Percentiles rank a stretch among this genome's conserved stretches.
These are phyloP conservation scores for Alexandromys oeconomus DNA, from an alignment of 2,797 vertebrate species.

Conservation along the genomic window DNA sequence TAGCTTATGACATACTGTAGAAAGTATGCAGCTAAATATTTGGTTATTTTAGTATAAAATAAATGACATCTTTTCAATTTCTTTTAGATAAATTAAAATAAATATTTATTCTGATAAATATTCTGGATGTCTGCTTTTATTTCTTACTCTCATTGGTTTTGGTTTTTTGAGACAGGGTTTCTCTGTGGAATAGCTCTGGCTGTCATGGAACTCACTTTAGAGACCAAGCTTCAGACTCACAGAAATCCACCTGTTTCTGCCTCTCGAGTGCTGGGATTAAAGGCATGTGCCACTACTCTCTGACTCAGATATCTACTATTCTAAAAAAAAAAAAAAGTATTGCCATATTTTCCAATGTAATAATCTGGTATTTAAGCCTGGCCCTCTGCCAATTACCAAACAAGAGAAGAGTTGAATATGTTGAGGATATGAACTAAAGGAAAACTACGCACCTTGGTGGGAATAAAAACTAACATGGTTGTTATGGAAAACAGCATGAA, in stretches of 20 bases:
- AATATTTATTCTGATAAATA: not conserved
- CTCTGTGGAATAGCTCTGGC: not conserved
- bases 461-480: not conserved
- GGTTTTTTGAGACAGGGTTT: not conserved
- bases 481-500: no score
- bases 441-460: not conserved
- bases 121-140: not conserved
- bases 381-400: not conserved
- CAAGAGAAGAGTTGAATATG: not conserved
- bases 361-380: not conserved
- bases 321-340: not conserved
- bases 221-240: not conserved
- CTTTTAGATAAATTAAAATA: not conserved
- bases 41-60: not conserved
- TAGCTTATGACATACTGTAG: not conserved
- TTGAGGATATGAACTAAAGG: not conserved
- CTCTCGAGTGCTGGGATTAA: not conserved
- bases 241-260: not conserved
- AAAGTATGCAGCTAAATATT: not conserved
- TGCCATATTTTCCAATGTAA: not conserved
- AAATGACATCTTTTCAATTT: not conserved
- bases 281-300: accelerated
- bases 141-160: no score
- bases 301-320: not conserved
- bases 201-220: not conserved